These are phyloP conservation scores for Hipposideros armiger DNA, from an alignment of 2,113 vertebrate species.

Conservation along the genomic window DNA sequence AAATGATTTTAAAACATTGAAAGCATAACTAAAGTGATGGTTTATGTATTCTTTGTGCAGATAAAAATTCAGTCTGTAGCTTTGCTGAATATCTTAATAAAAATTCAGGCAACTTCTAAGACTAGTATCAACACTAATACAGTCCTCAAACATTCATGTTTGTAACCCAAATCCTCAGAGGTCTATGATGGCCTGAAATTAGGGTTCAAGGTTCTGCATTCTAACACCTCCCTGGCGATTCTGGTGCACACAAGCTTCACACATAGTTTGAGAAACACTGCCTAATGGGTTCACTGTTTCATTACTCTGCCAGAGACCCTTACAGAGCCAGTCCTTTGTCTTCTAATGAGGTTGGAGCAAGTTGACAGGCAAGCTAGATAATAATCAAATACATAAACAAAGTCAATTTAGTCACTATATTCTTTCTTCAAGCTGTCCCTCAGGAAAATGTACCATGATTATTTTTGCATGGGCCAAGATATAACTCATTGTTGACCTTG, in stretches of 20 bases:
- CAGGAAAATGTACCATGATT: neutral
- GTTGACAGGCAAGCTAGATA: neutral
- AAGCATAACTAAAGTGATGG: neutral
- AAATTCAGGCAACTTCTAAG: neutral
- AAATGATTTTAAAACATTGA: slow-evolving; percentile 17
- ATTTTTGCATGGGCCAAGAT: slow-evolving; percentile 7
- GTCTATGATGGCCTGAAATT: neutral
- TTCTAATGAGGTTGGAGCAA: neutral
- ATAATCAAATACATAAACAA: slow-evolving; percentile 37
- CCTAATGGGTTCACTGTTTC: neutral
- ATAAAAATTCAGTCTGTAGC: neutral
- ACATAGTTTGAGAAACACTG: neutral
- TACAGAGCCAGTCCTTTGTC: neutral
- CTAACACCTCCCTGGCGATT: neutral
- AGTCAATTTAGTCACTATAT: slow-evolving; percentile 26
- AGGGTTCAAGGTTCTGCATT: neutral
- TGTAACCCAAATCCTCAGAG: neutral
- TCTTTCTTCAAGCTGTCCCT: slow-evolving; percentile 6
- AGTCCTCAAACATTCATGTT: neutral
- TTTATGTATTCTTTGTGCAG: neutral
- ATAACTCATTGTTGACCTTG: neutral
- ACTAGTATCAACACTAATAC: neutral
- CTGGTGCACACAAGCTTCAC: neutral
- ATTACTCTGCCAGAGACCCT: neutral
- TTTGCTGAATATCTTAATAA: slow-evolving; percentile 40